Percentiles rank a stretch among this genome's conserved stretches.
These are phyloP conservation scores for Hippocampus abdominalis DNA, from an alignment of 2,113 vertebrate species.

Conservation along the genomic window DNA sequence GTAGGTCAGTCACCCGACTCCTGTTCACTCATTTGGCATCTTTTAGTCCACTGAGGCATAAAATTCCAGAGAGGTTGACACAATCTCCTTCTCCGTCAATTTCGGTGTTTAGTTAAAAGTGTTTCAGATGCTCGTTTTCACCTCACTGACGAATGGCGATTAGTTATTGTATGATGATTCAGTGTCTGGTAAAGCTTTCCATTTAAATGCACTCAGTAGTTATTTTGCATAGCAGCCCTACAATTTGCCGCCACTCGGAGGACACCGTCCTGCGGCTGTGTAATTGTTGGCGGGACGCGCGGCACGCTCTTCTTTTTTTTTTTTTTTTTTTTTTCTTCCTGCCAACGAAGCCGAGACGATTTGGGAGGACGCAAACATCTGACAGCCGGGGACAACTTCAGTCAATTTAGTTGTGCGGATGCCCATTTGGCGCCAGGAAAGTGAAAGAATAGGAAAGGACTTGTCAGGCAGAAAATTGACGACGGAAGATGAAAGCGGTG, in stretches of 20 bases:
- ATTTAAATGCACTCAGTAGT: constrained; percentile 80
- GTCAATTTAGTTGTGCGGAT: constrained; percentile 20
- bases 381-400: constrained; percentile 37
- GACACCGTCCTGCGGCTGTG: constrained; percentile 67
- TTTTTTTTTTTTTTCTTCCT: too few species aligned
- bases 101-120: constrained; percentile 77
- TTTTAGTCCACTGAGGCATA: constrained; percentile 67
- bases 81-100: constrained; percentile 58
- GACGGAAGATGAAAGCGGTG: constrained; percentile 13
- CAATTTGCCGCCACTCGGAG: constrained; percentile 76
- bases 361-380: constrained; percentile 40
- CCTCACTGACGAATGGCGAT: constrained; percentile 63
- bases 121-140: constrained; percentile 64
- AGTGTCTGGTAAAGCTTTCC: constrained; percentile 82
- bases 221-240: constrained; percentile 79
- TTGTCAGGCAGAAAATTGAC: constrained; percentile 38
- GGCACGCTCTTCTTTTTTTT: constrained; percentile 45
- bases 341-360: constrained; percentile 40
- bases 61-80: constrained; percentile 64
- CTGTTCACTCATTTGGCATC: constrained; percentile 62
- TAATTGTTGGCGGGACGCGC: constrained; percentile 71
- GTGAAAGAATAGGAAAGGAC: constrained; percentile 23
- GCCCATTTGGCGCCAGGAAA: constrained; percentile 33
- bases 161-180: constrained; percentile 79
- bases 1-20: constrained; percentile 50